Percentiles rank a stretch among this genome's conserved stretches.
phyloP scores from a whole-genome alignment of 1,140 invertebrate species.

The Tetragonula clypearis region DNA sequence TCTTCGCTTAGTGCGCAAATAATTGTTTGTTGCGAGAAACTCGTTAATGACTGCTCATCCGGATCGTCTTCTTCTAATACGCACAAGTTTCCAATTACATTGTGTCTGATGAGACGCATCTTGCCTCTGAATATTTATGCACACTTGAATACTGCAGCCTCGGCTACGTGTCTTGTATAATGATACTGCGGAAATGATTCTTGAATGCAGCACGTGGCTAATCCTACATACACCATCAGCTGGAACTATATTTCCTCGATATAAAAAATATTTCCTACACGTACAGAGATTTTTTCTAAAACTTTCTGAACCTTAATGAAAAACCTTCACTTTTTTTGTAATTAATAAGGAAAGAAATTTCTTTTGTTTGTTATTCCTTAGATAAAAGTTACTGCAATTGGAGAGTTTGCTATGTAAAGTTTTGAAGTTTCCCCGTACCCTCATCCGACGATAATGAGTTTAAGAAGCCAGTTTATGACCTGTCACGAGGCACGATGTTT shows the following conservation, averaged over 20 bases:
- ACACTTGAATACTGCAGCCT: not conserved
- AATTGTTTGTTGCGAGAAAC: not conserved
- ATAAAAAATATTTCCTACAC: not conserved
- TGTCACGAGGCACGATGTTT: constrained; percentile 10
- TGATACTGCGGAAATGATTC: constrained; percentile 13
- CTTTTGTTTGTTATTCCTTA: not conserved
- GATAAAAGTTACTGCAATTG: not conserved
- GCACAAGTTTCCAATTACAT: constrained; percentile 19
- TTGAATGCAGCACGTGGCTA: not conserved
- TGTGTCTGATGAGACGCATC: not conserved
- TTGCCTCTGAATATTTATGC: constrained; percentile 14
- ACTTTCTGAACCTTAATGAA: not conserved
- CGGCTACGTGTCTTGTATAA: constrained; percentile 20
- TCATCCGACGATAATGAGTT: not conserved
- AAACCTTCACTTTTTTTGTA: too few relatives aligned
- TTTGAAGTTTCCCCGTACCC: too few relatives aligned
- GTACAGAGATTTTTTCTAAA: not conserved
- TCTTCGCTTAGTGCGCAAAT: not conserved
- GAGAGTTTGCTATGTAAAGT: not conserved
- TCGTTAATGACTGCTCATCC: not conserved
- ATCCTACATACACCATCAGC: not conserved
- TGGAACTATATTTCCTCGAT: not conserved
- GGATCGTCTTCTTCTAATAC: not conserved
- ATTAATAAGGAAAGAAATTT: too few relatives aligned
- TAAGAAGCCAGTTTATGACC: constrained; percentile 20